Conservation (phyloP, 1,140 invertebrate genomes). For the Macrotrachela quadricornifera region DNA sequence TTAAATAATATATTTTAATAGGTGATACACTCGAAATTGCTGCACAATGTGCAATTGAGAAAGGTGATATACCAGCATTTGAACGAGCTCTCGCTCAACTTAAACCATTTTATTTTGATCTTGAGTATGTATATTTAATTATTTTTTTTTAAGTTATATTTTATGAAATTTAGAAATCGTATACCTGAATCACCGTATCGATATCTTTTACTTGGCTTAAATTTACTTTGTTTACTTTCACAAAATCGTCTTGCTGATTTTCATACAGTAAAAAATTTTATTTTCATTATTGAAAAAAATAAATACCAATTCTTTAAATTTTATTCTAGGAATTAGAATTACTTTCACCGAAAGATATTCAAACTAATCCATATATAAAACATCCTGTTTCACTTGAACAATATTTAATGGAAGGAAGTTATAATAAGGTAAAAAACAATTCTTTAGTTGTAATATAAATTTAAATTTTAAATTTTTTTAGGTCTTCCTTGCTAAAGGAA, state of each 20-base stretch:
- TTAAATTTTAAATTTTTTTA: too few species aligned
- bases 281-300: background rate
- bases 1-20: conserved; percentile 17
- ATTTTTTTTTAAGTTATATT: background rate
- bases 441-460: too few species aligned
- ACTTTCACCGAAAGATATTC: conserved; percentile 69
- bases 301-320: background rate
- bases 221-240: conserved; percentile 78
- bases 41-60: conserved; percentile 73
- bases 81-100: conserved; percentile 86
- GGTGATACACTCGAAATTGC: conserved; percentile 81
- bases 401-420: conserved; percentile 95
- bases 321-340: conserved; percentile 56
- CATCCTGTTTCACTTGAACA: conserved; percentile 88
- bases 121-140: conserved; percentile 44
- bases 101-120: conserved; percentile 92
- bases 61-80: conserved; percentile 73
- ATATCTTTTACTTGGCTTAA: conserved; percentile 78
- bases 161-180: conserved; percentile 35
- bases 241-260: conserved; percentile 94
- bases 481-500: conserved; percentile 64
- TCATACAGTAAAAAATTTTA: conserved; percentile 46
- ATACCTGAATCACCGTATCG: conserved; percentile 78
- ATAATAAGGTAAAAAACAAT: conserved; percentile 85
- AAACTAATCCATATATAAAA: conserved; percentile 70